Conservation (phyloP, 2,888 invertebrate genomes). For the Diaperis boleti region DNA sequence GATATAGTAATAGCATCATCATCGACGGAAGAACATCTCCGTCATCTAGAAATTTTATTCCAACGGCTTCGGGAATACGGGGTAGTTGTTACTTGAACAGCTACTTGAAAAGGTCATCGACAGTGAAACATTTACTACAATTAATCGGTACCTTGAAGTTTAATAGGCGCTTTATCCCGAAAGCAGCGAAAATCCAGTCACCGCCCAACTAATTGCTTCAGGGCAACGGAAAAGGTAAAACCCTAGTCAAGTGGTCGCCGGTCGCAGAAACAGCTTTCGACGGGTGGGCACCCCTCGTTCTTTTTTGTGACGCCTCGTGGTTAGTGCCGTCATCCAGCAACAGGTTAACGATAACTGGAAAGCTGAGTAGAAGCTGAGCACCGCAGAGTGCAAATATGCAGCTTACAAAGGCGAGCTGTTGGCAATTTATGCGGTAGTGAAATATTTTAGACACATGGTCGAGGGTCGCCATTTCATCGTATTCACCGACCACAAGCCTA, state of each 20-base stretch:
- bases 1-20: background rate
- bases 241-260: too few relatives aligned
- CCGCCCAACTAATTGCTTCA: background rate
- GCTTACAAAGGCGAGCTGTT: too few relatives aligned
- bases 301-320: background rate
- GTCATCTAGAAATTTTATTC: background rate
- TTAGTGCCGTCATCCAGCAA: background rate
- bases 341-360: background rate
- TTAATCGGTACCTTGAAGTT: background rate
- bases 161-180: background rate
- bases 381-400: background rate
- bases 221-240: too few relatives aligned
- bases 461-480: too few relatives aligned
- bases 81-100: background rate
- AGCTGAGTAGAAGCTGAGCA: background rate
- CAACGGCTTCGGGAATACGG: background rate
- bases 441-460: background rate
- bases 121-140: background rate
- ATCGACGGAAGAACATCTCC: background rate
- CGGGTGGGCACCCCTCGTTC: background rate
- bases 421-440: background rate
- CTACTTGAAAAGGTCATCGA: background rate
- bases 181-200: background rate
- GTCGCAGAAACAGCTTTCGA: background rate
- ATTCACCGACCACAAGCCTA: too few relatives aligned